Conservation (phyloP, 2,888 invertebrate genomes). For the Brachyptera putata region DNA sequence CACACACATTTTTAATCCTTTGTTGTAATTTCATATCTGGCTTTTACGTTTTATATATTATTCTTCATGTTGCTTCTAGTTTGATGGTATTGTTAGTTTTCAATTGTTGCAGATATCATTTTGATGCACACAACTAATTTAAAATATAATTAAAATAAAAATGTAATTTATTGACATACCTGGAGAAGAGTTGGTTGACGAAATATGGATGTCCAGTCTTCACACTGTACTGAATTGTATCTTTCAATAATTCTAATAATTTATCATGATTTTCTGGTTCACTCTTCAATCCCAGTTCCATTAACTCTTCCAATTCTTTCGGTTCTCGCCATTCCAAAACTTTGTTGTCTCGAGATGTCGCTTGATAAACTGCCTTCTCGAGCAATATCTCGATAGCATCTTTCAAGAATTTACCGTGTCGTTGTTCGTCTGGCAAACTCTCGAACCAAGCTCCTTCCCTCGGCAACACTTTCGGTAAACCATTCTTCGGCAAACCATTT, state of each 20-base stretch:
- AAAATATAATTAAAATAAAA: too few relatives aligned
- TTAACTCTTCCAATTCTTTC: constrained; percentile 59
- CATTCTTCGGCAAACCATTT: not conserved
- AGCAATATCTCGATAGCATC: constrained; percentile 67
- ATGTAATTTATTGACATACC: too few relatives aligned
- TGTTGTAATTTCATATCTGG: too few relatives aligned
- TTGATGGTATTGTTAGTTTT: too few relatives aligned
- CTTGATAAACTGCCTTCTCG: constrained; percentile 70
- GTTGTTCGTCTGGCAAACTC: constrained; percentile 53
- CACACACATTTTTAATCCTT: too few relatives aligned
- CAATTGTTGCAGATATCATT: too few relatives aligned
- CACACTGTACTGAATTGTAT: constrained; percentile 78
- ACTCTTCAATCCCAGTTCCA: constrained; percentile 61
- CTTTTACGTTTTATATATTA: too few relatives aligned
- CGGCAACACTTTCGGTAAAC: not conserved
- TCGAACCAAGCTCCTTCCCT: constrained; percentile 26
- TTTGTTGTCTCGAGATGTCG: constrained; percentile 63
- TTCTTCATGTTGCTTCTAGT: too few relatives aligned
- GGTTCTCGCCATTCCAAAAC: constrained; percentile 82
- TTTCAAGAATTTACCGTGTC: constrained; percentile 69
- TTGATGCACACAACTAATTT: too few relatives aligned
- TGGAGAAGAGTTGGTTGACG: constrained; percentile 82
- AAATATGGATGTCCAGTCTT: constrained; percentile 89
- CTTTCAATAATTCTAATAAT: constrained; percentile 60
- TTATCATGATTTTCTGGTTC: constrained; percentile 61